Conservation (phyloP, 2,888 invertebrate species). For the Busseola fusca region DNA sequence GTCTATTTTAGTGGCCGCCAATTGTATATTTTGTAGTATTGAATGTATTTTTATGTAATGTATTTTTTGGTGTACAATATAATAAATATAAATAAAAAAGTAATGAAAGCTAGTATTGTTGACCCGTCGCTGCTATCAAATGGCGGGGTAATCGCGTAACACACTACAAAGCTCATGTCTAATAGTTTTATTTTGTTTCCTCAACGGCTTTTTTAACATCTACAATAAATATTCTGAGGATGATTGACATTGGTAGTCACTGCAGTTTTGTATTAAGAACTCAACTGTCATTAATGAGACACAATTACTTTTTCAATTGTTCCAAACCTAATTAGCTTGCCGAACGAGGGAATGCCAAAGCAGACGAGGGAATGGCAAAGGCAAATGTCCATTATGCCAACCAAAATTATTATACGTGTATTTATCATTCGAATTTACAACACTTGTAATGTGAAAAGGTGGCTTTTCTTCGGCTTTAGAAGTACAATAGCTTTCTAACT, state of each 20-base stretch:
- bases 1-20: no score
- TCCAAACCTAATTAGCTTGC: no score
- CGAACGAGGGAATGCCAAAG: no score
- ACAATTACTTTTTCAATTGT: no score
- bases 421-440: neutral
- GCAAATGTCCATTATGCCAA: neutral
- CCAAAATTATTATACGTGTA: neutral
- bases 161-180: neutral
- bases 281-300: neutral
- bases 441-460: neutral
- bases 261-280: neutral
- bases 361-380: no score
- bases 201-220: neutral
- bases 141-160: no score
- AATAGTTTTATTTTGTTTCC: neutral
- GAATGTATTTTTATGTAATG: no score
- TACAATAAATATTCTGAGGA: neutral
- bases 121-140: no score
- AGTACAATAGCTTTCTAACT: neutral
- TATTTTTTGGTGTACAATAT: no score
- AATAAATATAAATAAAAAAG: no score
- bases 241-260: neutral
- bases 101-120: no score
- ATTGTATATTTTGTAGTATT: no score
- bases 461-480: neutral